phyloP scores from a whole-genome alignment of 2,113 vertebrate species.

The Odocoileus hemionus region DNA sequence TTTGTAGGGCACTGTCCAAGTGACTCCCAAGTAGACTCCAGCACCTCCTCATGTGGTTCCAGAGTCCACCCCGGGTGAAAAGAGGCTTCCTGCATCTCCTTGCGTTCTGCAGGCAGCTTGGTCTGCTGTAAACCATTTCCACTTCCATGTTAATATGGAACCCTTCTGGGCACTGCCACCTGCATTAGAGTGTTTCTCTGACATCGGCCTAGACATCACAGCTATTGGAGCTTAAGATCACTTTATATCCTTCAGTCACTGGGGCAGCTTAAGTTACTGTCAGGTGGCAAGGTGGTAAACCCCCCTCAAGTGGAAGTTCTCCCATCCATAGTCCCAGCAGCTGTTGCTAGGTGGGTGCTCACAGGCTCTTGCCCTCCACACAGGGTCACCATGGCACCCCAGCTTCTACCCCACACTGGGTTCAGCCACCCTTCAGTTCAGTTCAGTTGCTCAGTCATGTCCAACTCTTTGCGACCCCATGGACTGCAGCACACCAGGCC shows the following conservation, averaged over 20 bases:
- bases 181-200: neutral
- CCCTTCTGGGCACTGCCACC: neutral
- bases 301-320: neutral
- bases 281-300: neutral
- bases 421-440: neutral
- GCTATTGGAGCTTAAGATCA: neutral
- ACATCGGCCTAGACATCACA: neutral
- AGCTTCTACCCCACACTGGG: neutral
- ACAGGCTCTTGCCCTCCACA: neutral
- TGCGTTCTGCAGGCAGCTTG: neutral
- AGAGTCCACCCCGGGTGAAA: neutral
- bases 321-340: neutral
- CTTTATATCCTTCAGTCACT: neutral
- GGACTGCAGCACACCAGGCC: neutral
- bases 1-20: neutral
- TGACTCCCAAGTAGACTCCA: neutral
- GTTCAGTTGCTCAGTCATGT: neutral
- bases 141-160: neutral
- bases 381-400: neutral
- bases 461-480: neutral
- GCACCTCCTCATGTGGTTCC: neutral
- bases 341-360: neutral
- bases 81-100: neutral
- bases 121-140: neutral
- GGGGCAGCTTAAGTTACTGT: neutral